Base-by-base conservation (phyloP, 2,797 vertebrate species). In the Crenichthys baileyi region DNA sequence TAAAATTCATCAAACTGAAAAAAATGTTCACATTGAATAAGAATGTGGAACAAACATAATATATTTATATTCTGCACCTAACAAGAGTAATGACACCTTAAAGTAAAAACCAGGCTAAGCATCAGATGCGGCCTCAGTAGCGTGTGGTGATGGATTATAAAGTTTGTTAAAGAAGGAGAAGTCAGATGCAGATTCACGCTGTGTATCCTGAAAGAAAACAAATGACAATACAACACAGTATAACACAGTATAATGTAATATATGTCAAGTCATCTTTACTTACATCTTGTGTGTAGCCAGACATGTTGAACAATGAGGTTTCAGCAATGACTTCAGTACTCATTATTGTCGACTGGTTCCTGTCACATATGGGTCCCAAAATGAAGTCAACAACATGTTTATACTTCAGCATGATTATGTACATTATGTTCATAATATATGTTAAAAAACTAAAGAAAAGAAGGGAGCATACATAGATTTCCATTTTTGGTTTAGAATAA, bases 161-260 rank as follows among this genome's bases (percentile, higher is more conserved):
- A 91, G n/a, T 0, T 26, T 79, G 82, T 93, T 92, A 83, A 7
- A 75, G 81, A 94, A 92, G 39, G 87, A 86, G 70, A 88, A 12
- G 46, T 85, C 72, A 3, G 76, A 51, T 78, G 79, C 75, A n/a
- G 50, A 50, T 72, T 48, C 78, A 68, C 68, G 74, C 58, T 77
- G 50, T 16, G 73, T 74, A 13, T 20, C 81, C 94, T 95, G 60
- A 13, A 16, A 87, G 5, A 0, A 78, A 87, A 76, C 11, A 82
- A 39, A 70, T 13, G 3, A 46, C 0, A 31, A 31, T 36, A 55
- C 6, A 13, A 7, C 13, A 4, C 41, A 39, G 11, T 67, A 22
- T 67, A 44, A 41, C 24, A 58, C 8, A 53, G 8, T 44, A 50
- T 48, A 75, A 4, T 9, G 71, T 75, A 4, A 79, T 78, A 20